These are phyloP conservation scores for Archocentrus centrarchus DNA, from an alignment of 2,113 vertebrate genomes.

Conservation along the genomic window DNA sequence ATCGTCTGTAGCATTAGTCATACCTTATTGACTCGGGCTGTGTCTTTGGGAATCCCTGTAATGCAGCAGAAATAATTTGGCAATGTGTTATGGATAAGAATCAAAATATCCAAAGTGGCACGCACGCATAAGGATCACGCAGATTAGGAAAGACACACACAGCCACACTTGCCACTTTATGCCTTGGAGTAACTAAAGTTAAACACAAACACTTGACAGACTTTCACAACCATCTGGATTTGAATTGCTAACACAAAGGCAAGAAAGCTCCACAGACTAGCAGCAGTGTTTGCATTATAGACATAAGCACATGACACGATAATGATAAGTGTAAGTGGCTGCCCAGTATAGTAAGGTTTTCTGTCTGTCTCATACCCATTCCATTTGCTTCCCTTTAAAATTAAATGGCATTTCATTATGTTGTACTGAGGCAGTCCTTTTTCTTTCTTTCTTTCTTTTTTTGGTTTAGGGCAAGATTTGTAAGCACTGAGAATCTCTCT, in stretches of 20 bases:
- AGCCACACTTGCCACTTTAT: constrained; percentile 1
- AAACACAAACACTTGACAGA: constrained; percentile 24
- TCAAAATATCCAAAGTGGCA: neutral
- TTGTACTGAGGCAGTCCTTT: neutral
- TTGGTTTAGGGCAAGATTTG: neutral
- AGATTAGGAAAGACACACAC: neutral
- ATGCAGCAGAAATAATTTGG: neutral
- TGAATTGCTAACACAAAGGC: constrained; percentile 21
- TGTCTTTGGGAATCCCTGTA: neutral
- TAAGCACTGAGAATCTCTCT: neutral
- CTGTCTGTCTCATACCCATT: neutral
- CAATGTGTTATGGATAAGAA: too few relatives aligned
- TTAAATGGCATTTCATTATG: neutral
- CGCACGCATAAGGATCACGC: neutral
- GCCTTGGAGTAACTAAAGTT: constrained; percentile 7
- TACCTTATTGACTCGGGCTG: neutral
- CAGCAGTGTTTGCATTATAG: neutral
- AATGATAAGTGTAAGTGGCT: neutral
- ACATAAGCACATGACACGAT: neutral
- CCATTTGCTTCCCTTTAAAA: neutral
- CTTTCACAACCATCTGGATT: constrained; percentile 41
- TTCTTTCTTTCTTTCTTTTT: neutral
- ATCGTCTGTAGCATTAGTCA: neutral
- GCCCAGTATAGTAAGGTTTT: neutral
- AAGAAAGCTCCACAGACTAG: constrained; percentile 3